These are phyloP conservation scores for Malurus splendens DNA, from an alignment of 2,797 vertebrate species.

Conservation along the genomic window DNA sequence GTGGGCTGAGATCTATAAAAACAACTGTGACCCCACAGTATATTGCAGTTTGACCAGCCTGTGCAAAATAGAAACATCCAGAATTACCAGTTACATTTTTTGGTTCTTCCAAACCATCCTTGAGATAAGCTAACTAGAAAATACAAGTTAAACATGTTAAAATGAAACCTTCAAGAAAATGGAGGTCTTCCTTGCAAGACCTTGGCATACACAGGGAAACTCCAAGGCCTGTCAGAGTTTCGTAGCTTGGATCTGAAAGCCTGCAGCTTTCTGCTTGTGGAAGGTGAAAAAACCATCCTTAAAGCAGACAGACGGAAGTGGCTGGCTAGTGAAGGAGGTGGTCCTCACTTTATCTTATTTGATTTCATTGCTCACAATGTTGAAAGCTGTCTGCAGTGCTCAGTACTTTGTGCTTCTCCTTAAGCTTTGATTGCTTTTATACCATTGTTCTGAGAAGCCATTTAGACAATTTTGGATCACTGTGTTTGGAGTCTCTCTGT, in stretches of 20 bases:
- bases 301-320: neutral
- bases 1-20: neutral
- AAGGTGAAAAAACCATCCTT: neutral
- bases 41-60: neutral
- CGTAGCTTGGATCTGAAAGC: neutral
- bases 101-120: neutral
- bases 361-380: constrained; percentile 1
- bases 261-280: neutral
- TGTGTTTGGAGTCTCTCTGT: neutral
- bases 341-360: constrained; percentile 39
- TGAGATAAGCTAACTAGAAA: neutral
- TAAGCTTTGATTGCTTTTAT: constrained; percentile 29
- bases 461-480: constrained; percentile 20
- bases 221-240: neutral
- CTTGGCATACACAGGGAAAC: neutral
- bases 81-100: neutral
- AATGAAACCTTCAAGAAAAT: neutral
- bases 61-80: neutral
- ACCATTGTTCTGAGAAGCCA: constrained; percentile 40
- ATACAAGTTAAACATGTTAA: neutral
- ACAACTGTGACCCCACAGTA: neutral
- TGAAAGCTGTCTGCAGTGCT: neutral
- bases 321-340: neutral
- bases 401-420: constrained; percentile 27
- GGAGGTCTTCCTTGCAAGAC: neutral